phyloP scores from a whole-genome alignment of 1,140 invertebrate species.

The Trichoplusia ni region DNA sequence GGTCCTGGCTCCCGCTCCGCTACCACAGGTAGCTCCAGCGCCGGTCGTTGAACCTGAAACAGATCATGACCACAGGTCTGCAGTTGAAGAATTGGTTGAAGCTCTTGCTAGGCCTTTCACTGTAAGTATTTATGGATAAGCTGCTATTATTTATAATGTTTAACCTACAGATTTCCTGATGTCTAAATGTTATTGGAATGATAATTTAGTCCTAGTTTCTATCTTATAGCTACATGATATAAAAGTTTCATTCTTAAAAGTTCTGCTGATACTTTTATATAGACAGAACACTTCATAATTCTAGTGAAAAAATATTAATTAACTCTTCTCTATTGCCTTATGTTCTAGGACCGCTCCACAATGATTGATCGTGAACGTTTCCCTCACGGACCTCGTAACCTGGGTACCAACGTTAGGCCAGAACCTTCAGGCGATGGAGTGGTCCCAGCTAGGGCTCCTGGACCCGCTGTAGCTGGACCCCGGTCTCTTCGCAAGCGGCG shows the following conservation, averaged over 20 bases:
- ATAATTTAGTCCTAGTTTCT: no score
- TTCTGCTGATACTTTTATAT: no score
- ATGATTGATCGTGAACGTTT: conserved; percentile 87
- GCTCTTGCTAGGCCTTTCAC: conserved; percentile 72
- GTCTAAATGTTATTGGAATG: no score
- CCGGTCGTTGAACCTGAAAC: conserved; percentile 62
- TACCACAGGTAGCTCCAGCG: conserved; percentile 63
- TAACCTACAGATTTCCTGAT: no score
- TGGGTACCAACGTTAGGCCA: conserved; percentile 80
- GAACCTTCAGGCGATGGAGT: conserved; percentile 57
- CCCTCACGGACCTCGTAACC: conserved; percentile 90
- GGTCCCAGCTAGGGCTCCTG: conserved; percentile 61
- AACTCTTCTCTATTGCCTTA: no score
- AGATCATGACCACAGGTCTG: conserved; percentile 60
- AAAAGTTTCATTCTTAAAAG: no score
- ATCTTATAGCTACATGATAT: no score
- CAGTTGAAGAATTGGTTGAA: conserved; percentile 69
- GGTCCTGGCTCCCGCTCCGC: conserved; percentile 79
- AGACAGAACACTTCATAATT: no score
- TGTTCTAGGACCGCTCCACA: conserved; percentile 81
- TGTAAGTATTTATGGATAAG: conserved; percentile 49
- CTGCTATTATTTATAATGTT: no score
- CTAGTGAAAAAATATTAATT: no score
- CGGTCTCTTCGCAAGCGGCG: conserved; percentile 83
- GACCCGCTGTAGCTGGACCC: conserved; percentile 82